These are phyloP conservation scores for Sipha flava DNA, from an alignment of 1,140 invertebrate genomes.

Conservation along the genomic window DNA sequence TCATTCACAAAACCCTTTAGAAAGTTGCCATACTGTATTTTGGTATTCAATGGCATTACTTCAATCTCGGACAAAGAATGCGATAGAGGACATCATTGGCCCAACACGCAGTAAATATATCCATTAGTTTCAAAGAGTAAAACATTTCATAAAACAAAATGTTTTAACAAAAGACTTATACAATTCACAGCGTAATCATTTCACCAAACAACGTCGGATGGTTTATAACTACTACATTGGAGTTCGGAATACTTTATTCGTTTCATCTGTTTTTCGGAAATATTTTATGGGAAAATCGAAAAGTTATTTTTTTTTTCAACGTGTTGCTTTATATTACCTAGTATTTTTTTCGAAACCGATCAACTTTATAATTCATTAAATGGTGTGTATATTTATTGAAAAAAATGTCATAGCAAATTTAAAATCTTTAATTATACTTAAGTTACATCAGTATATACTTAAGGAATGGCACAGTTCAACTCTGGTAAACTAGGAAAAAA, in stretches of 20 bases:
- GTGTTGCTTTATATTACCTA: too few species aligned
- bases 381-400: too few species aligned
- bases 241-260: neutral
- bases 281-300: neutral
- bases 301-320: neutral
- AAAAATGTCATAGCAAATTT: too few species aligned
- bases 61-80: neutral
- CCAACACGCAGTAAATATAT: neutral
- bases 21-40: neutral
- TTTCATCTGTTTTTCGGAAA: neutral
- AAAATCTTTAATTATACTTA: too few species aligned
- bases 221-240: neutral
- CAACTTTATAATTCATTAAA: too few species aligned
- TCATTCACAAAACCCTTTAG: neutral
- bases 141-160: neutral
- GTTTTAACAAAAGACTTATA: too few species aligned
- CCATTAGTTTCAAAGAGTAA: neutral
- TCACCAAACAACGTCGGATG: too few species aligned
- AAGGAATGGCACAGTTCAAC: too few species aligned
- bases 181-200: too few species aligned
- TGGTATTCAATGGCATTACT: neutral
- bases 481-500: too few species aligned
- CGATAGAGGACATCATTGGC: neutral
- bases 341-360: too few species aligned
- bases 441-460: too few species aligned